Conservation (phyloP, 2,888 invertebrate species). For the Chrysodeixis includens region DNA sequence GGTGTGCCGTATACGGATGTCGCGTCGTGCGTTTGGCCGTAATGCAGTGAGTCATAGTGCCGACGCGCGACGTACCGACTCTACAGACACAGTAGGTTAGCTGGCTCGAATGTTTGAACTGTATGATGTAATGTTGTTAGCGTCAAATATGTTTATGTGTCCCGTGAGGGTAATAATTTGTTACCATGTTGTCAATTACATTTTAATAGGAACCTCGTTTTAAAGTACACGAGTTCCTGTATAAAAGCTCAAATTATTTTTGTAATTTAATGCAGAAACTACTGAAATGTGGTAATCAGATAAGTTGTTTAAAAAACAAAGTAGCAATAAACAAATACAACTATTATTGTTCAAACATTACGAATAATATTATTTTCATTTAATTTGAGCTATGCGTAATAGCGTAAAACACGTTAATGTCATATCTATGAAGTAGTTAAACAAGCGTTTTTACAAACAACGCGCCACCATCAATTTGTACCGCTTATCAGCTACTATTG, state of each 20-base stretch:
- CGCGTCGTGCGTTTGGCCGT: conserved; percentile 40
- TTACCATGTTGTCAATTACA: background rate
- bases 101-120: conserved; percentile 5
- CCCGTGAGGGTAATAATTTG: background rate
- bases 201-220: too few relatives aligned
- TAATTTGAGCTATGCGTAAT: too few relatives aligned
- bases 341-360: too few relatives aligned
- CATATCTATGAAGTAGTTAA: background rate
- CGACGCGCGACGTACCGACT: conserved; percentile 18
- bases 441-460: background rate
- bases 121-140: background rate
- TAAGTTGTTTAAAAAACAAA: too few relatives aligned
- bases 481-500: background rate
- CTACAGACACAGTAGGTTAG: conserved; percentile 28
- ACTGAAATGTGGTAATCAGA: too few relatives aligned
- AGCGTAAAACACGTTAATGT: background rate
- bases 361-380: too few relatives aligned
- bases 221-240: too few relatives aligned
- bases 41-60: conserved; percentile 49
- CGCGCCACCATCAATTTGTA: background rate
- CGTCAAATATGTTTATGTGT: background rate
- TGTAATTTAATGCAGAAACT: too few relatives aligned
- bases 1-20: conserved; percentile 58
- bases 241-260: too few relatives aligned
- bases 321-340: too few relatives aligned